Evolutionary conservation across 2,888 invertebrate species (phyloP).

Genomic region (Latrodectus hesperus): DNA sequence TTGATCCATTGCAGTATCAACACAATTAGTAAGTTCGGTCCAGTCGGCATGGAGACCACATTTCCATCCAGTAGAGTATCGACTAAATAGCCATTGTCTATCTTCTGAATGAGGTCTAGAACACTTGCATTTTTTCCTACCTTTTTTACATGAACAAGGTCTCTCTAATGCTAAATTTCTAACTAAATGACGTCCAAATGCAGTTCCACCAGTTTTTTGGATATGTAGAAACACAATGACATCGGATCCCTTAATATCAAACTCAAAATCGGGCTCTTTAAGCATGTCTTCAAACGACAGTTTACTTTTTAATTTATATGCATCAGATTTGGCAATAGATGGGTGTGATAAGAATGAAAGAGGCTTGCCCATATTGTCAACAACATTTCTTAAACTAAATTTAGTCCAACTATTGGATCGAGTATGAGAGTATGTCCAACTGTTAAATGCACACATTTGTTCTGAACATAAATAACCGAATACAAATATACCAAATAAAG

Average conservation of each 20-base stretch:
- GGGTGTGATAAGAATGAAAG: slow-evolving; percentile 69
- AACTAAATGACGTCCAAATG: slow-evolving; percentile 96
- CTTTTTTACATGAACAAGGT: slow-evolving; percentile 81
- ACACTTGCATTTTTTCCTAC: slow-evolving; percentile 73
- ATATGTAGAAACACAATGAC: slow-evolving; percentile 99
- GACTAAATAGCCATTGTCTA: slow-evolving; percentile 97
- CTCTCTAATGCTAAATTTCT: slow-evolving; percentile 93
- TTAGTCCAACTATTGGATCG: slow-evolving; percentile 47
- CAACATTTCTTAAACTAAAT: slow-evolving; percentile 57
- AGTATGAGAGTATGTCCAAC: slow-evolving; percentile 60
- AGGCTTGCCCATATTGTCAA: slow-evolving; percentile 70
- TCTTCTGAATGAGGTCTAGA: slow-evolving; percentile 76
- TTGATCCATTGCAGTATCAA: slow-evolving; percentile 91
- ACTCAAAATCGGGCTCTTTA: slow-evolving; percentile 67
- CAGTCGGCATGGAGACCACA: slow-evolving; percentile 99
- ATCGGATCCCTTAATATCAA: slow-evolving; percentile 82
- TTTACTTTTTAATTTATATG: slow-evolving; percentile 39
- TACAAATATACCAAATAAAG: slow-evolving; percentile 47
- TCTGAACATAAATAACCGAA: slow-evolving; percentile 70
- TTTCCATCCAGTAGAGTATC: slow-evolving; percentile 98
- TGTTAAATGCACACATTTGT: slow-evolving; percentile 68
- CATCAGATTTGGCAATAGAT: slow-evolving; percentile 35
- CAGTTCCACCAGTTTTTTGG: slow-evolving; percentile 97
- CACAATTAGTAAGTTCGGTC: slow-evolving; percentile 95
- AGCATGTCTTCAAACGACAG: slow-evolving; percentile 69